A percentile compares a stretch with the other conserved stretches of the same genome.
Conservation (phyloP, 2,113 vertebrate species). For the Corapipo altera region DNA sequence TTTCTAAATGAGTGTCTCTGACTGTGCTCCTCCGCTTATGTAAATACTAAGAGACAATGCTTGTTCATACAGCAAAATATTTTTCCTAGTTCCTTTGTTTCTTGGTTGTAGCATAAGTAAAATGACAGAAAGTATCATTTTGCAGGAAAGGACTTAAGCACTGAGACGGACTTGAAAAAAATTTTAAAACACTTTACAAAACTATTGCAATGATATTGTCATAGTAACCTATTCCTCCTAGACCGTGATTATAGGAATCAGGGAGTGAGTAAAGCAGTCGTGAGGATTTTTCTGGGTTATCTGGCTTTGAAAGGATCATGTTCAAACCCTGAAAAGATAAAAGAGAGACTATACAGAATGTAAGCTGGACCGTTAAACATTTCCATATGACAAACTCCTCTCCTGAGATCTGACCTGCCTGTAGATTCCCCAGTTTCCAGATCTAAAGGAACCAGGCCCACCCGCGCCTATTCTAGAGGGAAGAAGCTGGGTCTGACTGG, state of each 20-base stretch:
- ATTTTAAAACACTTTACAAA: slow-evolving; percentile 15
- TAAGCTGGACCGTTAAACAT: slow-evolving; percentile 72
- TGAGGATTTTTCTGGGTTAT: slow-evolving; percentile 74
- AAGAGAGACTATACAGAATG: slow-evolving; percentile 72
- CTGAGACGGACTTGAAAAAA: neutral
- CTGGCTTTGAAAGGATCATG: slow-evolving; percentile 78
- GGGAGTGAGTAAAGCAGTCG: slow-evolving; percentile 22
- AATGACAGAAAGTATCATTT: neutral
- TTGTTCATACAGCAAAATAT: neutral
- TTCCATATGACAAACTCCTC: slow-evolving; percentile 78
- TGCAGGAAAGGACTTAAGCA: neutral
- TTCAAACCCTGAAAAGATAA: slow-evolving; percentile 80
- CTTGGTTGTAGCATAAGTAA: neutral
- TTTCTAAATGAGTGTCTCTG: neutral
- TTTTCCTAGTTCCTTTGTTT: neutral
- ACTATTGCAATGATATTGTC: slow-evolving; percentile 61
- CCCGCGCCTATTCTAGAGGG: slow-evolving; percentile 12
- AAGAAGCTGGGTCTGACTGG: neutral
- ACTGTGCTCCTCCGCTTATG: neutral
- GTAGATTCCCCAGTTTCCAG: slow-evolving; percentile 69
- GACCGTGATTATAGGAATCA: slow-evolving; percentile 47
- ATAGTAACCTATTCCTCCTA: slow-evolving; percentile 65
- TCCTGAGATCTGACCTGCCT: slow-evolving; percentile 73
- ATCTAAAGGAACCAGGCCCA: slow-evolving; percentile 66
- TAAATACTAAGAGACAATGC: neutral